phyloP scores from a whole-genome alignment of 2,797 vertebrate species.

The Enteromius treurensis region DNA sequence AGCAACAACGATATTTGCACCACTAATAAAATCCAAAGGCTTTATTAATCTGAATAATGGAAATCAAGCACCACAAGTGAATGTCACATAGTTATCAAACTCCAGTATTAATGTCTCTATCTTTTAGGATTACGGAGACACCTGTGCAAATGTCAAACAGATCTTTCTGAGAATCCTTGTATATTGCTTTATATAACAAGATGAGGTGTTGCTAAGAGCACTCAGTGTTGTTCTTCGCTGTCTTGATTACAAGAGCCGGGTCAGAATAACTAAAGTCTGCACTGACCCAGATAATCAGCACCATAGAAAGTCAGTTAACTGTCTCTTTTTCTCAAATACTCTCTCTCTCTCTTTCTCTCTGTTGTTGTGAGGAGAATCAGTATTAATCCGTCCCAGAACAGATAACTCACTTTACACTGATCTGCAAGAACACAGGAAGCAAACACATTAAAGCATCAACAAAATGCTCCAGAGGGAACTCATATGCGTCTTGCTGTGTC shows the following conservation, averaged over 20 bases:
- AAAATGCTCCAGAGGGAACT: conserved; percentile 11
- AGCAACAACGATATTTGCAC: not conserved
- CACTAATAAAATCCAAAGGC: not conserved
- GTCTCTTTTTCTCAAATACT: conserved; percentile 42
- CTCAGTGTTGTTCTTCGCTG: not conserved
- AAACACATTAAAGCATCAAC: conserved; percentile 12
- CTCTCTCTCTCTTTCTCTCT: conserved; percentile 19
- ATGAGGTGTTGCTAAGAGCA: conserved; percentile 10
- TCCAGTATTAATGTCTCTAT: not conserved
- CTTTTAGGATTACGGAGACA: not conserved
- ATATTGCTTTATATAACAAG: conserved; percentile 13
- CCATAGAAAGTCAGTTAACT: conserved; percentile 28
- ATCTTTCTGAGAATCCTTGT: conserved; percentile 4
- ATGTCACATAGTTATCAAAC: not conserved
- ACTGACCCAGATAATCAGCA: conserved; percentile 43
- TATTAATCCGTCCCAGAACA: conserved; percentile 2
- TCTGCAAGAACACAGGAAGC: conserved; percentile 13
- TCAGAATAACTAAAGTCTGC: conserved; percentile 23
- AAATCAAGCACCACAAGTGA: not conserved
- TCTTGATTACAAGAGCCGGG: conserved; percentile 34
- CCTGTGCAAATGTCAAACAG: not conserved
- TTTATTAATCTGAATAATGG: not conserved
- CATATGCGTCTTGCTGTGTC: not conserved
- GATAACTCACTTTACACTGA: conserved; percentile 21
- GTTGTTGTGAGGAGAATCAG: conserved; percentile 46